A percentile compares a stretch with the other conserved stretches of the same genome.
These are phyloP conservation scores for Pandemis cinnamomeana DNA, from an alignment of 2,888 invertebrate genomes.

Conservation along the genomic window DNA sequence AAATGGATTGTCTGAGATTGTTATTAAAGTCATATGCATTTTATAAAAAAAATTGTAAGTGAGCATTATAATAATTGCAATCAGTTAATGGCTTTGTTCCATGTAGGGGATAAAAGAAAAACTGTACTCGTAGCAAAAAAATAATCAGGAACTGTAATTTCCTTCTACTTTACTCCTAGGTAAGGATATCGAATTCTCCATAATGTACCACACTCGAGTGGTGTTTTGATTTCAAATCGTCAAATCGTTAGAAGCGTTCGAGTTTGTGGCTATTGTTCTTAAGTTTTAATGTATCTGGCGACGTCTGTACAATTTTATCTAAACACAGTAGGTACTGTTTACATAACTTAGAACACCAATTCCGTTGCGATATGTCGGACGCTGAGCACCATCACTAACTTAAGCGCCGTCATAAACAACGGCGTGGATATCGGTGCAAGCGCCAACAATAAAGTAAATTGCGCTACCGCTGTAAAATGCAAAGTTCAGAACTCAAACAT, in stretches of 20 bases:
- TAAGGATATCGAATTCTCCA: too few species aligned
- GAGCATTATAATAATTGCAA: too few species aligned
- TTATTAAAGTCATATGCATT: too few species aligned
- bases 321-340: not conserved
- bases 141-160: too few species aligned
- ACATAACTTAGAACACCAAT: not conserved
- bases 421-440: conserved; percentile 24
- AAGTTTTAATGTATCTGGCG: not conserved
- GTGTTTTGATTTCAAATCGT: not conserved
- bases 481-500: conserved; percentile 54
- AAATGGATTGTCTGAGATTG: too few species aligned
- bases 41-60: too few species aligned
- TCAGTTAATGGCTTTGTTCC: too few species aligned
- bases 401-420: conserved; percentile 24
- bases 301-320: not conserved
- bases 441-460: conserved; percentile 40
- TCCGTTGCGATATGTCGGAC: not conserved
- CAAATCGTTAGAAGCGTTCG: not conserved
- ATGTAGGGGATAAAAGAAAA: too few species aligned
- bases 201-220: too few species aligned
- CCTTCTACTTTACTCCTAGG: too few species aligned
- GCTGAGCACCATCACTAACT: not conserved
- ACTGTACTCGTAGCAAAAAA: too few species aligned
- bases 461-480: conserved; percentile 43
- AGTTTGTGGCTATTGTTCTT: not conserved